These are phyloP conservation scores for Teleogryllus occipitalis DNA, from an alignment of 1,140 invertebrate species.

Conservation along the genomic window DNA sequence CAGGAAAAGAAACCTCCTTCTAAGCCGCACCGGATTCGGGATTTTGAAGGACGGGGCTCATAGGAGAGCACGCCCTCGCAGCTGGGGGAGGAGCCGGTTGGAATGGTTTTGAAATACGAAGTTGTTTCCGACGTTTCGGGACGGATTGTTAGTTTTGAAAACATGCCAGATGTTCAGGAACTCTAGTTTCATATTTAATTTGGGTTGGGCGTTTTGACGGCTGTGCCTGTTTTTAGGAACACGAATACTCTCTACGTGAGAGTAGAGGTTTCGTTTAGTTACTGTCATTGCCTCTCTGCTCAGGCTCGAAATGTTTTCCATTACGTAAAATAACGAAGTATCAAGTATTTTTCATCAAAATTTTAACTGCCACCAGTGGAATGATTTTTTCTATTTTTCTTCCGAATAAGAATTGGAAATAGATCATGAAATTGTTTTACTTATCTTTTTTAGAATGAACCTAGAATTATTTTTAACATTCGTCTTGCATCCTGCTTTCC, in stretches of 20 bases:
- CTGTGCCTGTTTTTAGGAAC: background rate
- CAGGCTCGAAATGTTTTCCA: too few species aligned
- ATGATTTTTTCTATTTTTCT: too few species aligned
- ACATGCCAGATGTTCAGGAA: background rate
- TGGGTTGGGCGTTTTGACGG: background rate
- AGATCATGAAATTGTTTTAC: too few species aligned
- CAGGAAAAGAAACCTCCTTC: background rate
- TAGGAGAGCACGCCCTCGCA: background rate
- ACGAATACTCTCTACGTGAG: background rate
- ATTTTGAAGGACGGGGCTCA: background rate
- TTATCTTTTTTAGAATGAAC: too few species aligned
- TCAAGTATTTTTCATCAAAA: too few species aligned
- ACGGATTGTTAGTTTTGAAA: constrained; percentile 5
- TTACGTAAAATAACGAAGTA: too few species aligned
- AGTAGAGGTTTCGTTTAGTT: too few species aligned
- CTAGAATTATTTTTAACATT: too few species aligned
- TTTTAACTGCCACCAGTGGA: too few species aligned
- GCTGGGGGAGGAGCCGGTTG: background rate
- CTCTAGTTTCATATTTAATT: constrained; percentile 1
- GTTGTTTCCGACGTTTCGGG: background rate
- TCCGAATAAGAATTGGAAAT: too few species aligned
- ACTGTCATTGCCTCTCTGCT: too few species aligned
- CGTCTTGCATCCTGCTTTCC: too few species aligned
- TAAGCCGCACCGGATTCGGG: background rate
- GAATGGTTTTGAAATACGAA: background rate